phyloP scores from a whole-genome alignment of 2,797 vertebrate genomes.

The Naso thynnoides region DNA sequence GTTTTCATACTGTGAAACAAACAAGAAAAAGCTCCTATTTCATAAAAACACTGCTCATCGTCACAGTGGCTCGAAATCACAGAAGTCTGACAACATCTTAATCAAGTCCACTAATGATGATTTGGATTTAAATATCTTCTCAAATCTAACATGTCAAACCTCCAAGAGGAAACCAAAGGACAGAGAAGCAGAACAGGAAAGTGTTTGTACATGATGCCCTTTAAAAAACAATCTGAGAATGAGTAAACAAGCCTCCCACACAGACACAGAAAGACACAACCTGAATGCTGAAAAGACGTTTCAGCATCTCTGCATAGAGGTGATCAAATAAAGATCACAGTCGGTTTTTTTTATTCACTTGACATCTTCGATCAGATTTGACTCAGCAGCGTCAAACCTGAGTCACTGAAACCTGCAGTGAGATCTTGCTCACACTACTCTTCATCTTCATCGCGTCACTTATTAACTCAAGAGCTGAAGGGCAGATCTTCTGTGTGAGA shows the following conservation, averaged over 20 bases:
- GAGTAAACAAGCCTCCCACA: not conserved
- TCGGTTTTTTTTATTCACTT: not conserved
- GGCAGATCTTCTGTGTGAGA: too few relatives aligned
- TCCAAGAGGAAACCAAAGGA: not conserved
- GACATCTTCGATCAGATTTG: not conserved
- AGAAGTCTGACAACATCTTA: too few relatives aligned
- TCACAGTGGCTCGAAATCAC: too few relatives aligned
- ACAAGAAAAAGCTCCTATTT: too few relatives aligned
- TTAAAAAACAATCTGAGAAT: not conserved
- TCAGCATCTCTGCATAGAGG: not conserved
- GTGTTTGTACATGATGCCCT: constrained; percentile 1
- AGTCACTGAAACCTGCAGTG: constrained; percentile 4
- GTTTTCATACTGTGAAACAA: too few relatives aligned
- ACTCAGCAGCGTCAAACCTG: constrained; percentile 6
- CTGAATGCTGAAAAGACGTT: not conserved
- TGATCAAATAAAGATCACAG: not conserved
- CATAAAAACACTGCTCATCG: too few relatives aligned
- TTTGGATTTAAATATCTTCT: too few relatives aligned
- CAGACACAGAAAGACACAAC: not conserved
- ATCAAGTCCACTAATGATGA: too few relatives aligned
- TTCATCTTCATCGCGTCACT: not conserved
- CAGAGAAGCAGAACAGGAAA: not conserved
- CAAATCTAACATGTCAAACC: too few relatives aligned
- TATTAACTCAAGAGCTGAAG: not conserved
- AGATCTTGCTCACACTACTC: not conserved